Conservation (phyloP, 2,113 vertebrate species). For the Turdus rufiventris region DNA sequence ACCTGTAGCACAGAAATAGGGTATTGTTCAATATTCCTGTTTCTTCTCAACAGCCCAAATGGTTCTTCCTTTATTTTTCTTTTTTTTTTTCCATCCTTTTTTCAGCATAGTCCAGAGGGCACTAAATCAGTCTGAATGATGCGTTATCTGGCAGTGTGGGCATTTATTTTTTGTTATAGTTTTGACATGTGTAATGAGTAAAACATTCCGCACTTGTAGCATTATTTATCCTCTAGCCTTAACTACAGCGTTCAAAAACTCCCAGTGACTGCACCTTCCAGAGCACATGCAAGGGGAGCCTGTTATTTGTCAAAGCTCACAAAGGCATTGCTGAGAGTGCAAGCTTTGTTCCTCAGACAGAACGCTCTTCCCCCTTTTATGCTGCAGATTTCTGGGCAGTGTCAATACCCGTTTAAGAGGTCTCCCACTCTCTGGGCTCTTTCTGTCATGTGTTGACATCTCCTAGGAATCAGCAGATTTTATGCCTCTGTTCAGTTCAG, state of each 20-base stretch:
- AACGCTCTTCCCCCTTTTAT: constrained; percentile 3
- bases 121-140: constrained; percentile 4
- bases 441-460: constrained; percentile 44
- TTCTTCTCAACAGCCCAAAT: neutral
- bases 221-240: constrained; percentile 32
- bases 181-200: constrained; percentile 36
- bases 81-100: neutral
- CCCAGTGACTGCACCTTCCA: constrained; percentile 38
- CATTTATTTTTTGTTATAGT: neutral
- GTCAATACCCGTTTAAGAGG: constrained; percentile 53
- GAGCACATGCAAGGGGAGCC: constrained; percentile 1
- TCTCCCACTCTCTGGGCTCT: constrained; percentile 32
- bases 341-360: constrained; percentile 33
- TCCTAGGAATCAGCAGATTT: constrained; percentile 63
- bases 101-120: neutral
- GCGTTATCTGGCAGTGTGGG: neutral
- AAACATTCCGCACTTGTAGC: neutral
- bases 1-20: neutral
- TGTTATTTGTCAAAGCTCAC: constrained; percentile 54
- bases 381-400: constrained; percentile 38
- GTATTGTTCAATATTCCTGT: neutral
- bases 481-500: constrained; percentile 44
- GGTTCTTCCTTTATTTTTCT: neutral
- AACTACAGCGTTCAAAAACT: constrained; percentile 35
- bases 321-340: constrained; percentile 46